Conservation (phyloP, 1,140 invertebrate genomes). For the Coboldia fuscipes region DNA sequence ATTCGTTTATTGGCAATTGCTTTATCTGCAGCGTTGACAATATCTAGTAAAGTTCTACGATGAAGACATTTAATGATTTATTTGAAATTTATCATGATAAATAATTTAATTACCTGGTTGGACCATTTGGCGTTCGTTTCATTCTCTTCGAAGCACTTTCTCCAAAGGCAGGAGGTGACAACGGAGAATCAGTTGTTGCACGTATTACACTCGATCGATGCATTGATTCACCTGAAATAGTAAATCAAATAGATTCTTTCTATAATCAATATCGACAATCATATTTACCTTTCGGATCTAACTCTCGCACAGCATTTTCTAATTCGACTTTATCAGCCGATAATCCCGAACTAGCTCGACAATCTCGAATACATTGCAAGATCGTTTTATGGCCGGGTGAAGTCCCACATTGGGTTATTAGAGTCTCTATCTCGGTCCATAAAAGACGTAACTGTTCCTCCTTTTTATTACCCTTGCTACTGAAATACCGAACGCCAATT, state of each 20-base stretch:
- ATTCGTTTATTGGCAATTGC: constrained; percentile 33
- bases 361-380: constrained; percentile 65
- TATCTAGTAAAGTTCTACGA: constrained; percentile 37
- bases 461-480: constrained; percentile 32
- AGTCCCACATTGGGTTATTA: constrained; percentile 51
- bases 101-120: neutral
- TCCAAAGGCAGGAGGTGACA: constrained; percentile 38
- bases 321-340: constrained; percentile 36
- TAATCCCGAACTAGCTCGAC: constrained; percentile 32
- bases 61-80: constrained; percentile 8
- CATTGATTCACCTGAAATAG: constrained; percentile 2
- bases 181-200: constrained; percentile 60
- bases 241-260: neutral
- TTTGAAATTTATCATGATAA: neutral
- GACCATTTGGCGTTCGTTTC: neutral
- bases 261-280: neutral
- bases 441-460: constrained; percentile 81
- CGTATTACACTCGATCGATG: constrained; percentile 42
- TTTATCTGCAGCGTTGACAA: constrained; percentile 29
- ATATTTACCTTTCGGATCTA: constrained; percentile 18
- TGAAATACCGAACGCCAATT: constrained; percentile 26
- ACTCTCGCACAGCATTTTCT: constrained; percentile 32
- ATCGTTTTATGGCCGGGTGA: constrained; percentile 51
- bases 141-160: constrained; percentile 3
- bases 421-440: constrained; percentile 73